phyloP scores from a whole-genome alignment of 2,113 vertebrate genomes.

The Pachyramphus minor region DNA sequence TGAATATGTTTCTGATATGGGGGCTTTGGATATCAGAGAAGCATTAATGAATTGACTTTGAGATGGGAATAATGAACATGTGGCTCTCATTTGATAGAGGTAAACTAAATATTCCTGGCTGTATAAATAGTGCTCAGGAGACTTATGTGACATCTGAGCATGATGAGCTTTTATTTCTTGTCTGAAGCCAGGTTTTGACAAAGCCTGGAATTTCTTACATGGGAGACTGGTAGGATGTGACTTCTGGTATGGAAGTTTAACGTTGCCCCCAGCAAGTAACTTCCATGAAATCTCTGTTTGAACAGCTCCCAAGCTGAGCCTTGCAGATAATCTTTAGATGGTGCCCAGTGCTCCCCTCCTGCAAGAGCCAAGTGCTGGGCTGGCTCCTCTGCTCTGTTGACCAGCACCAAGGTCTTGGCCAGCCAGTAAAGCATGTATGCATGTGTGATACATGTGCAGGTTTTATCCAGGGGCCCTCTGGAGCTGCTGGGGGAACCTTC shows the following conservation, averaged over 20 bases:
- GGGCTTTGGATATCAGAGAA: not conserved
- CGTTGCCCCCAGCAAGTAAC: not conserved
- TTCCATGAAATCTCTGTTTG: not conserved
- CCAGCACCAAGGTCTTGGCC: not conserved
- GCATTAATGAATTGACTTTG: not conserved
- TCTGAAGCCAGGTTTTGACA: not conserved
- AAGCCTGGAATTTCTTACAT: not conserved
- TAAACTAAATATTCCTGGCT: not conserved
- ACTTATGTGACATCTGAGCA: not conserved
- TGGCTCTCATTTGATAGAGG: not conserved
- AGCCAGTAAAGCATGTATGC: rapidly evolving
- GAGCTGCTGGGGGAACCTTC: not conserved
- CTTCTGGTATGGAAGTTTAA: not conserved
- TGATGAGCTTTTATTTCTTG: not conserved
- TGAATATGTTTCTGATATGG: not conserved
- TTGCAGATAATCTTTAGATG: not conserved
- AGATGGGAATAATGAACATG: not conserved
- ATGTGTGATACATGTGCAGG: rapidly evolving
- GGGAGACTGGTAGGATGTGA: not conserved
- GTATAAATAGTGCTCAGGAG: not conserved
- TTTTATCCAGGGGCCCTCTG: not conserved
- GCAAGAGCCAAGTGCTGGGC: rapidly evolving
- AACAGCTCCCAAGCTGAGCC: not conserved
- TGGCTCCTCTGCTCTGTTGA: not conserved
- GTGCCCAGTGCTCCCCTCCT: not conserved